Evolutionary conservation across 2,888 invertebrate species (phyloP), one percentile per base, ranked within the genome.

Genomic region (Drosophila putrida): DNA sequence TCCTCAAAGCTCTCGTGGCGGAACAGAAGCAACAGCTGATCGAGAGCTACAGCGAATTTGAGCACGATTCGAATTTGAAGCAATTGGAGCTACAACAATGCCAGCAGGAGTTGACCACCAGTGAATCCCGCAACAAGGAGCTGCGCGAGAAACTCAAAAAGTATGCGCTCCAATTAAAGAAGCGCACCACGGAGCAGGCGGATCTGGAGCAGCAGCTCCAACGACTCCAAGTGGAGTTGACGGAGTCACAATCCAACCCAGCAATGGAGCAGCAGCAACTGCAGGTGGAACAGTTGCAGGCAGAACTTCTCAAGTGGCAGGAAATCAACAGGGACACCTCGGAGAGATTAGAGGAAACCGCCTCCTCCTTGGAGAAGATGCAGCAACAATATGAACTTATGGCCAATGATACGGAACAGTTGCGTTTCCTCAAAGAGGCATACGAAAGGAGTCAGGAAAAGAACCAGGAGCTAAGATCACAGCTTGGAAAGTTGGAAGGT

Each of bases 91-190:
- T 90, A 57, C 79, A 93, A 55, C 94, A 94, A 69, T 93, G 94
- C 80, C 93, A 94, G 39, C 89, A 92, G 58, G 84, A 87, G 10
- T 36, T 75, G 51, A 76, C 79, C 46, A 75, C 49, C 4, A 71
- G 76, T 15, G 95, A 95, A 82, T 92, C 89, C 6, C 96, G 95
- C 88, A 94, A 95, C 75, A 95, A 95, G 82, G 95, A 95, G 54
- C 94, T 96, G 70, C 91, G 95, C 58, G 96, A 96, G 62, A 96
- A 96, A 91, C 93, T 96, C 88, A 97, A 96, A 88, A 96, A 96
- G 86, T 94, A 96, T 82, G 96, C 96, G 0, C 94, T 95, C 0
- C 96, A 94, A 86, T 93, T 96, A 9, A 97, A 96, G 90, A 96
- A 96, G 89, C 96, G 96, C 88, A 93, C 94, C 0, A 90, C 93